Base-by-base conservation (phyloP, 1,140 invertebrate genomes). In the Chironomus tepperi region DNA sequence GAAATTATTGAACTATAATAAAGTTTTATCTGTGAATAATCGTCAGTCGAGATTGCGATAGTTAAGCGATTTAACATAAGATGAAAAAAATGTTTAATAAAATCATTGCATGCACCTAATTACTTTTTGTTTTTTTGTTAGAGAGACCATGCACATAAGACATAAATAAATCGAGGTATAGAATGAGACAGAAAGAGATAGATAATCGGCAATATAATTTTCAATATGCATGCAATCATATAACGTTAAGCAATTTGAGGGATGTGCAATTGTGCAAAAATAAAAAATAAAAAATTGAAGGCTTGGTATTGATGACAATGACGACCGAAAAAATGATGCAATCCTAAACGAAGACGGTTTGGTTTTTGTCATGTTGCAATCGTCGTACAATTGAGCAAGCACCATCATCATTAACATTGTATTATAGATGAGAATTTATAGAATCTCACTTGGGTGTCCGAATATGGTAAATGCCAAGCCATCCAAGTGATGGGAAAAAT, bases 381-480 rank as follows among this genome's bases (percentile, higher is more conserved):
- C 12, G 47, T n/a, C 10, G 15, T 9, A 10, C 43, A 57, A 57
- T 12, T 57, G 47, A 12, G 12, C 47, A 57, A 57, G 12, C 15
- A n/a, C 47, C 47, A 57, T 57, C 47, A 57, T 12, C 47, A n/a
- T n/a, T 57, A n/a, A 57, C 47, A 34, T 34, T 34, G 24, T 34
- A 34, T 34, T 34, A 34, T 34, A 34, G 47, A 57, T n/a, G n/a
- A 57, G 47, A 57, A 57, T n/a, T 47, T 57, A 57, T n/a, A 57
- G 47, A 57, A 57, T 57, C 47, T 57, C 47, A n/a, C n/a, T 57
- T 57, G 12, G 47, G 12, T 47, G 47, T 70, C 65, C 65, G 19
- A 70, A 70, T 19, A 70, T 70, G 65, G 65, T 70, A 70, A 70
- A 70, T 70, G 65, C 65, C 65, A 70, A 70, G 43, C 43, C 24